A percentile compares a stretch with the other conserved stretches of the same genome.
Evolutionary conservation across 2,888 invertebrate species (phyloP).

Genomic region (Electrophaes corylata): DNA sequence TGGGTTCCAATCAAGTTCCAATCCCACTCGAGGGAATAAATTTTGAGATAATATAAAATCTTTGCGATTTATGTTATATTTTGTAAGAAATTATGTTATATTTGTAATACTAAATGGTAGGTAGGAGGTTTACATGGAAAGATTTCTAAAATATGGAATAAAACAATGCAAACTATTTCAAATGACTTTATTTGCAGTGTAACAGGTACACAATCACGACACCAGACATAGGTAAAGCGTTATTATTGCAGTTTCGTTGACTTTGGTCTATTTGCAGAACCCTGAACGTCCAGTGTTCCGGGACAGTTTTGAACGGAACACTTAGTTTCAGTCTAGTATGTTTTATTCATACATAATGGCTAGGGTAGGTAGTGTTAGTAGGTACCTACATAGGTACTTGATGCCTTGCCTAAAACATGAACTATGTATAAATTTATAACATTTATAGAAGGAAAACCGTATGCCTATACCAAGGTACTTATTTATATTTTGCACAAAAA

Average conservation of each 20-base stretch:
- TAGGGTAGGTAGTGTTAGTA: too few relatives aligned
- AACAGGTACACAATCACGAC: conserved; percentile 35
- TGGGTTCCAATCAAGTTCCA: too few relatives aligned
- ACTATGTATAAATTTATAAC: too few relatives aligned
- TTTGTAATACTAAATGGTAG: too few relatives aligned
- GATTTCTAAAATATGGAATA: not conserved
- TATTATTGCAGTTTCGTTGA: conserved; percentile 31
- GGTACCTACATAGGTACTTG: not conserved
- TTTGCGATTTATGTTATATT: too few relatives aligned
- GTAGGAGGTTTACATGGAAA: too few relatives aligned
- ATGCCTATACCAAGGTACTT: not conserved
- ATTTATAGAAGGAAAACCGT: not conserved
- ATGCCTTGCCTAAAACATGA: too few relatives aligned
- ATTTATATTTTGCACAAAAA: too few relatives aligned
- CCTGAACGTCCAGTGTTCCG: conserved; percentile 12
- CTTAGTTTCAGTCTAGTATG: not conserved
- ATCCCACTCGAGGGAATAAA: too few relatives aligned
- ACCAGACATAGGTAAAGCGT: conserved; percentile 22
- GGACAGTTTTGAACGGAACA: not conserved
- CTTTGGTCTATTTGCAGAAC: conserved; percentile 14
- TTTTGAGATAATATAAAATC: too few relatives aligned
- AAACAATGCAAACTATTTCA: conserved; percentile 55
- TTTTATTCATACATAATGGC: not conserved
- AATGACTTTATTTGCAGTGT: conserved; percentile 63
- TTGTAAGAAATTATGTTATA: too few relatives aligned